phyloP scores from a whole-genome alignment of 1,140 invertebrate genomes.

The Solenopsis invicta region DNA sequence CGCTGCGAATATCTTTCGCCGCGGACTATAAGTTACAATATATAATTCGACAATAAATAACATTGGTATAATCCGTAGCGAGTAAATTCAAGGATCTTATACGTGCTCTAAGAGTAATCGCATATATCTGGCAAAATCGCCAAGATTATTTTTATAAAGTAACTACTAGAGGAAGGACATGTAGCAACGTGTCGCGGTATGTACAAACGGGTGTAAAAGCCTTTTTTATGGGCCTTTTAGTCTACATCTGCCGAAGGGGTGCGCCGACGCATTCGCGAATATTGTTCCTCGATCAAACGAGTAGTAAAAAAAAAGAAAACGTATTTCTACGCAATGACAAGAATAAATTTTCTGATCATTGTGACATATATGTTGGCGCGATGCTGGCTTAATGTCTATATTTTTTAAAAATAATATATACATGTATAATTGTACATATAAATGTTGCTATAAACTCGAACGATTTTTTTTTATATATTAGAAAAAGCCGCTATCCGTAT shows the following conservation, averaged over 20 bases:
- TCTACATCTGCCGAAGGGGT: constrained; percentile 22
- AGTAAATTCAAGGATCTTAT: constrained; percentile 49
- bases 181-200: constrained; percentile 15
- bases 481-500: constrained; percentile 42
- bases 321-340: constrained; percentile 9
- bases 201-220: constrained; percentile 26
- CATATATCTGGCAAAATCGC: constrained; percentile 18
- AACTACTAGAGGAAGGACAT: constrained; percentile 45
- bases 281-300: constrained; percentile 20
- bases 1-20: constrained; percentile 37
- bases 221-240: constrained; percentile 25
- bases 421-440: constrained; percentile 31
- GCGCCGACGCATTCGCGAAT: constrained; percentile 20
- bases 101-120: constrained; percentile 22
- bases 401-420: constrained; percentile 24
- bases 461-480: constrained; percentile 29
- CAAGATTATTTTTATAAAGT: constrained; percentile 36
- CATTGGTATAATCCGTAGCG: constrained; percentile 33
- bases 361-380: not conserved
- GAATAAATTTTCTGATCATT: constrained; percentile 30
- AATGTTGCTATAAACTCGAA: constrained; percentile 33
- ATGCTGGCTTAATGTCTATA: constrained; percentile 11
- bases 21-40: constrained; percentile 59
- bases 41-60: constrained; percentile 73
- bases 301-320: constrained; percentile 11